Percentiles rank a stretch among this genome's conserved stretches.
phyloP scores from a whole-genome alignment of 2,113 vertebrate genomes.

The Neolamprologus ventralis region DNA sequence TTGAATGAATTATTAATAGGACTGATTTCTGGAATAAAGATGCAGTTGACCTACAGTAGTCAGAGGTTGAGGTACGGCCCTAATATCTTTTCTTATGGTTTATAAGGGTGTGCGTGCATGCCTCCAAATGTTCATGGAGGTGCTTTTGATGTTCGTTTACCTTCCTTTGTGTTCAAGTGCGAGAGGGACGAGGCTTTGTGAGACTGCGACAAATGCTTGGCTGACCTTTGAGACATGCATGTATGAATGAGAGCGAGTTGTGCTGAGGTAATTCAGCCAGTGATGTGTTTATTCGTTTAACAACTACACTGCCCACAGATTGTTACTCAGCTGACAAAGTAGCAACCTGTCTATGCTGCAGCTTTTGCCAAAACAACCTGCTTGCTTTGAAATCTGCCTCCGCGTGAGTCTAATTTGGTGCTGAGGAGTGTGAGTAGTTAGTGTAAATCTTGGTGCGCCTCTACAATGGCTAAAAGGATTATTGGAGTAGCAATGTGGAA shows the following conservation, averaged over 20 bases:
- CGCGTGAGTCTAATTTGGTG: constrained; percentile 31
- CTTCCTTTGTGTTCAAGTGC: neutral
- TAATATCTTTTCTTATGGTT: neutral
- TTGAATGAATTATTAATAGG: constrained; percentile 47
- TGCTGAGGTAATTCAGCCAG: neutral
- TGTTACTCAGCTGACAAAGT: constrained; percentile 7
- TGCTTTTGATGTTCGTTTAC: neutral
- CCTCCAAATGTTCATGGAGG: neutral
- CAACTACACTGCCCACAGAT: neutral
- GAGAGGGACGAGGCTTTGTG: neutral
- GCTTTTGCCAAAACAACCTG: neutral
- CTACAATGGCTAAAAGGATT: neutral
- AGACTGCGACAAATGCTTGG: neutral
- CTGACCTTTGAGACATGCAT: constrained; percentile 8
- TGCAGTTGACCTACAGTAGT: constrained; percentile 63
- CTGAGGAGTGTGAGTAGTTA: neutral
- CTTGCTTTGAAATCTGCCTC: neutral
- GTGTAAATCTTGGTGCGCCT: neutral
- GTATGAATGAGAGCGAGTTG: constrained; percentile 21
- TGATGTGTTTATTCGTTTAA: constrained; percentile 28
- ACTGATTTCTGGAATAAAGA: constrained; percentile 65
- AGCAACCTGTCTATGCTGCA: neutral
- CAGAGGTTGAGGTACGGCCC: constrained; percentile 30
- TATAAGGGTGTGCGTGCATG: neutral
- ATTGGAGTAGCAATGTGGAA: neutral